Conservation (phyloP, 2,797 vertebrate species). For the Megalops cyprinoides region DNA sequence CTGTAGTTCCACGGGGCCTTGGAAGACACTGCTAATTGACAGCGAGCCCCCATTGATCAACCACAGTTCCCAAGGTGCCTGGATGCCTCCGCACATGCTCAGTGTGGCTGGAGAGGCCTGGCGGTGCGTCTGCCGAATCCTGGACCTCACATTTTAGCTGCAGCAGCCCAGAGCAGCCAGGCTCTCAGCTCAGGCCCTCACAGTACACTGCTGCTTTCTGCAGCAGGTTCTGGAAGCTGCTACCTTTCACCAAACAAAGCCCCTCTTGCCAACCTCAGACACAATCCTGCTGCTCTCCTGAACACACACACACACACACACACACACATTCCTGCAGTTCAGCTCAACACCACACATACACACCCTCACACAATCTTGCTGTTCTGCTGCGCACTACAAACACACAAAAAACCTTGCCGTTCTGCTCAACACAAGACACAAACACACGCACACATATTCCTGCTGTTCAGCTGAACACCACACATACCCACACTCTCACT, state of each 20-base stretch:
- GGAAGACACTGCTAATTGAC: background rate
- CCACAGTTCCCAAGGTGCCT: slow-evolving; percentile 21
- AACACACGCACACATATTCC: background rate
- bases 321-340: background rate
- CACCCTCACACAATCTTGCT: background rate
- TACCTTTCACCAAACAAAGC: too few species aligned
- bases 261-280: background rate
- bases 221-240: background rate
- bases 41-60: background rate
- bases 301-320: background rate
- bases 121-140: background rate
- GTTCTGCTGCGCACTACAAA: background rate
- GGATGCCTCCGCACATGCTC: slow-evolving; percentile 8
- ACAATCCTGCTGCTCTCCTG: background rate
- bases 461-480: background rate
- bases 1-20: slow-evolving; percentile 25
- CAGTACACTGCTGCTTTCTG: background rate
- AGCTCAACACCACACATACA: background rate
- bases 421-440: background rate
- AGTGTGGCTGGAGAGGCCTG: background rate
- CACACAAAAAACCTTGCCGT: background rate
- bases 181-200: background rate
- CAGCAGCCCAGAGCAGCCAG: slow-evolving; percentile 1
- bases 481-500: background rate
- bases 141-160: background rate